These are phyloP conservation scores for Strigamia maritima DNA, from an alignment of 2,888 invertebrate genomes.

Conservation along the genomic window DNA sequence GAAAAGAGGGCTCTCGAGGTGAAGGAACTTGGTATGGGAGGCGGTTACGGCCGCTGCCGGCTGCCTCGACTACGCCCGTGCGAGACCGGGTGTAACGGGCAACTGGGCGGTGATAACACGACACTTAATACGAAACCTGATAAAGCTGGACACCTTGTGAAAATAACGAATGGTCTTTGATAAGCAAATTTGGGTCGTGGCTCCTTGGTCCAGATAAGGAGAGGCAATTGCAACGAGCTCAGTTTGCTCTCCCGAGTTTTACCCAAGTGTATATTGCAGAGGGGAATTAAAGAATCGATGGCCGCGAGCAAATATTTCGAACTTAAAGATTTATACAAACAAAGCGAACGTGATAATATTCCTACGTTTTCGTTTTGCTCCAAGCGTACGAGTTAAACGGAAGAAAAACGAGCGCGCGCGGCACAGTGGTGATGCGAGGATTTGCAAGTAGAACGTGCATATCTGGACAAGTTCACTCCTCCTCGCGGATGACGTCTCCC, in stretches of 20 bases:
- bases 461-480: conserved; percentile 13
- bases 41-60: not conserved
- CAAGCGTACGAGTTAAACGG: not conserved
- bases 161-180: conserved; percentile 38
- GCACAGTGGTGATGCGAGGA: not conserved
- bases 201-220: conserved; percentile 36
- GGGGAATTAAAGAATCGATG: conserved; percentile 17
- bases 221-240: conserved; percentile 34
- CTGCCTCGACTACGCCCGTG: not conserved
- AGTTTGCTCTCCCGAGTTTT: not conserved
- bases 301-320: conserved; percentile 15
- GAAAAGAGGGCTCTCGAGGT: conserved; percentile 20
- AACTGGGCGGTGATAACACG: conserved; percentile 37
- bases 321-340: conserved; percentile 1
- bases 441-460: not conserved
- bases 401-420: not conserved
- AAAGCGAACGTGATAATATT: conserved; percentile 24
- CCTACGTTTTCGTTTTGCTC: not conserved
- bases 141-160: conserved; percentile 27
- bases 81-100: not conserved
- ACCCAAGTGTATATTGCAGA: not conserved
- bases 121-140: conserved; percentile 36
- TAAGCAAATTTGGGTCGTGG: conserved; percentile 40
- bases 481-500: not conserved
- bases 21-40: not conserved